Conservation (phyloP, 1,140 invertebrate species). For the Orussus abietinus region DNA sequence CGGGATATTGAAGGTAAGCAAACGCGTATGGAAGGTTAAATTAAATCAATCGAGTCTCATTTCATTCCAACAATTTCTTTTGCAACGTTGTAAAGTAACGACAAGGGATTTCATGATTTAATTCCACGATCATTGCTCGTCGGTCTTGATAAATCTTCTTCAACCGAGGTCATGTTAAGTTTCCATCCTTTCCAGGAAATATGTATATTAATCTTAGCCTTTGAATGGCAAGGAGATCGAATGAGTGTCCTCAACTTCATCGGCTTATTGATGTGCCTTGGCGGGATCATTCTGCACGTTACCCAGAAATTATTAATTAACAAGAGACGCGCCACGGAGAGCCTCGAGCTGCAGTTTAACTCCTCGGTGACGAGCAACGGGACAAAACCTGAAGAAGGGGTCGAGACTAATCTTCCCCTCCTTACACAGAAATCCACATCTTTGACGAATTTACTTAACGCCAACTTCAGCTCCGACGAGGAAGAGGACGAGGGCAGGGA, state of each 20-base stretch:
- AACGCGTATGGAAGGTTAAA: constrained; percentile 8
- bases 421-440: constrained; percentile 44
- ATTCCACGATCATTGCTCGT: too few relatives aligned
- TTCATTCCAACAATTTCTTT: too few relatives aligned
- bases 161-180: too few relatives aligned
- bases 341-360: constrained; percentile 43
- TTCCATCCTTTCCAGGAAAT: constrained; percentile 82
- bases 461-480: constrained; percentile 47
- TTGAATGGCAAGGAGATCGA: constrained; percentile 79
- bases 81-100: too few relatives aligned
- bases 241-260: constrained; percentile 79
- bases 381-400: constrained; percentile 34
- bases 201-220: constrained; percentile 80
- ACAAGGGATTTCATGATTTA: too few relatives aligned
- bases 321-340: constrained; percentile 32
- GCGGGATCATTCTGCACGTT: constrained; percentile 86
- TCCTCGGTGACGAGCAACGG: constrained; percentile 28
- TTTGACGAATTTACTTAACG: constrained; percentile 46
- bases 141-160: too few relatives aligned
- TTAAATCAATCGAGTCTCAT: constrained; percentile 9
- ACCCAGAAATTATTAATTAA: constrained; percentile 64
- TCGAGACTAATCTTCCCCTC: constrained; percentile 40
- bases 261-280: constrained; percentile 82
- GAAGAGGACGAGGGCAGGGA: constrained; percentile 40
- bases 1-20: constrained; percentile 90